Evolutionary conservation across 2,113 vertebrate species (phyloP).

Genomic region (Pantherophis guttatus): DNA sequence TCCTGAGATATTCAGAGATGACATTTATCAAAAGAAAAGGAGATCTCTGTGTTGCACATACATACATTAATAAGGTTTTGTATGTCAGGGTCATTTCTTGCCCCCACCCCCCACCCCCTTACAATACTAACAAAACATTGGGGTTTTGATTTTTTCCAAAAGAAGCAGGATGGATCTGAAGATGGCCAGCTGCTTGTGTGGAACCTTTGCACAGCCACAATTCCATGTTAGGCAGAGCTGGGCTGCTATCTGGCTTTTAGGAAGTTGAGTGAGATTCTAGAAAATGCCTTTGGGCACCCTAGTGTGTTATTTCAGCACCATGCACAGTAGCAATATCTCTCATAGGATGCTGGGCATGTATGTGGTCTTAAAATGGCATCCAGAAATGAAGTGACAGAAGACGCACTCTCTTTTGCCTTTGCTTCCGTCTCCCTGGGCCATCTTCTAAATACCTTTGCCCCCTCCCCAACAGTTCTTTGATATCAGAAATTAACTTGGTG

Average conservation of each 20-base stretch:
- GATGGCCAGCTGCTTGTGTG: neutral
- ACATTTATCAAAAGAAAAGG: neutral
- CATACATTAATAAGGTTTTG: neutral
- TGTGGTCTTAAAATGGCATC: neutral
- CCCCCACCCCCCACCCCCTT: neutral
- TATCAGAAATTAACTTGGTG: neutral
- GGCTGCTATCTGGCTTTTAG: neutral
- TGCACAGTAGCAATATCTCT: no score
- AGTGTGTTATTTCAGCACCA: neutral
- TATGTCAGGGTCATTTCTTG: neutral
- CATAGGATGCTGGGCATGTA: neutral
- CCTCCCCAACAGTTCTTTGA: neutral
- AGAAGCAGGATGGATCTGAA: neutral
- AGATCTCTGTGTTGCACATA: no score
- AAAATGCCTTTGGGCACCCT: neutral
- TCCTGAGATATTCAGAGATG: neutral
- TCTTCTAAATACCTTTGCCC: no score
- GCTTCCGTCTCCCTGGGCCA: neutral
- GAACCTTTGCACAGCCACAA: slow-evolving; percentile 1
- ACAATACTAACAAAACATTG: neutral
- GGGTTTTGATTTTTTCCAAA: neutral
- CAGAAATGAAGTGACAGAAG: neutral
- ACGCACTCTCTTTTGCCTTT: neutral
- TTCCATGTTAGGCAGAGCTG: neutral
- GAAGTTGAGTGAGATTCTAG: neutral